Percentiles rank a stretch among this genome's conserved stretches.
These are phyloP conservation scores for Ctenosaura bakeri DNA, from an alignment of 2,797 vertebrate species.

Conservation along the genomic window DNA sequence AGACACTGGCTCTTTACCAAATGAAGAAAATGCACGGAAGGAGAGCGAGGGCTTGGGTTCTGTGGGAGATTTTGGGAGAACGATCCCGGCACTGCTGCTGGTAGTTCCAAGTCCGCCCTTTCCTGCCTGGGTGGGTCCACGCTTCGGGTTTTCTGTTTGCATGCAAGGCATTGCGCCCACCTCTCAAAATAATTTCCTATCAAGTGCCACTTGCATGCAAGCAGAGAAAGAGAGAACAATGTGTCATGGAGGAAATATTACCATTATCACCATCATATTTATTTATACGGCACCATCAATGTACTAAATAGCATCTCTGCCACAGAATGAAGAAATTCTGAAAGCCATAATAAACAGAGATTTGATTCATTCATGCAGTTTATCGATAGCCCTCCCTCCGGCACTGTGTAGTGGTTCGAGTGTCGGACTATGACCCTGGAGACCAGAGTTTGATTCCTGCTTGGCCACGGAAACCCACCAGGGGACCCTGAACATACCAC, in stretches of 20 bases:
- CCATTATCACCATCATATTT: no score
- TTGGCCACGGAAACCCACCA: no score
- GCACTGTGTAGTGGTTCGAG: no score
- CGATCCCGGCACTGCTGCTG: not conserved
- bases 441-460: no score
- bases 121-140: not conserved
- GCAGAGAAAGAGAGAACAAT: no score
- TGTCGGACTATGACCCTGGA: no score
- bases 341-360: not conserved
- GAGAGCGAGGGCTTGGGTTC: not conserved
- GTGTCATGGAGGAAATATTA: no score
- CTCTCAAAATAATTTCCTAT: not conserved
- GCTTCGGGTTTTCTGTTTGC: not conserved
- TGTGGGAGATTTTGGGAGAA: not conserved
- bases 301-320: no score
- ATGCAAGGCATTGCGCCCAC: not conserved
- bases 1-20: not conserved
- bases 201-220: no score
- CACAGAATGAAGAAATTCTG: not conserved
- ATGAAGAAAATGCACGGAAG: not conserved
- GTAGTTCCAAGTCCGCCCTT: no score
- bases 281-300: no score
- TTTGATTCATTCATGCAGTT: not conserved
- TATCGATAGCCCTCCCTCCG: not conserved
- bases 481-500: no score